These are phyloP conservation scores for Leptopilina clavipes DNA, from an alignment of 1,140 invertebrate species.

Conservation along the genomic window DNA sequence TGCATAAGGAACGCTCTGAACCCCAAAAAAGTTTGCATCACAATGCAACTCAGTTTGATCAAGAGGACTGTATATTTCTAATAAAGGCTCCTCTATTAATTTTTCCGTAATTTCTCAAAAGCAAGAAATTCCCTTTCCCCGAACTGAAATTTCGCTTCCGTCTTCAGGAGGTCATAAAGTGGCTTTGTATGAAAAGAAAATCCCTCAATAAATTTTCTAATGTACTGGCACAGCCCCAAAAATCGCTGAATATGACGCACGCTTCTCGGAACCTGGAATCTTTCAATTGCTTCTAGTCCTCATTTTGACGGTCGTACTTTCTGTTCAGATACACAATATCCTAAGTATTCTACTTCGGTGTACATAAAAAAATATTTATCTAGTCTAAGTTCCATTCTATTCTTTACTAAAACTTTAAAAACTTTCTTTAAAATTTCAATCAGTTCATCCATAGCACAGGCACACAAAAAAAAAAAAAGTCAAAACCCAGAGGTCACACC, in stretches of 20 bases:
- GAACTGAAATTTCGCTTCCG: neutral
- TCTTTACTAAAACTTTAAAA: neutral
- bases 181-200: conserved; percentile 28
- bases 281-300: too few relatives aligned
- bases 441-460: neutral
- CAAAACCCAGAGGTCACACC: too few relatives aligned
- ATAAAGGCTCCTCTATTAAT: neutral
- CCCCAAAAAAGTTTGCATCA: conserved; percentile 9
- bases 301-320: too few relatives aligned
- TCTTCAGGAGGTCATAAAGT: conserved; percentile 21
- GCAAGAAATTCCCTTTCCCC: neutral
- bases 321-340: neutral
- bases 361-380: neutral
- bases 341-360: neutral
- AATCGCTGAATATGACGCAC: too few relatives aligned
- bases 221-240: too few relatives aligned
- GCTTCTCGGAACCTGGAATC: too few relatives aligned
- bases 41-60: conserved; percentile 38
- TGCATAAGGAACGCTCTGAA: conserved; percentile 36
- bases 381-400: neutral
- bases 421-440: neutral
- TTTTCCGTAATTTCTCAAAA: neutral
- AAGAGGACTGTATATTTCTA: conserved; percentile 32
- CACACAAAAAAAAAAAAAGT: too few relatives aligned
- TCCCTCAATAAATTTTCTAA: conserved; percentile 17